A percentile compares a stretch with the other conserved stretches of the same genome.
Conservation (phyloP, 2,797 vertebrate genomes). For the Tinamus major region DNA sequence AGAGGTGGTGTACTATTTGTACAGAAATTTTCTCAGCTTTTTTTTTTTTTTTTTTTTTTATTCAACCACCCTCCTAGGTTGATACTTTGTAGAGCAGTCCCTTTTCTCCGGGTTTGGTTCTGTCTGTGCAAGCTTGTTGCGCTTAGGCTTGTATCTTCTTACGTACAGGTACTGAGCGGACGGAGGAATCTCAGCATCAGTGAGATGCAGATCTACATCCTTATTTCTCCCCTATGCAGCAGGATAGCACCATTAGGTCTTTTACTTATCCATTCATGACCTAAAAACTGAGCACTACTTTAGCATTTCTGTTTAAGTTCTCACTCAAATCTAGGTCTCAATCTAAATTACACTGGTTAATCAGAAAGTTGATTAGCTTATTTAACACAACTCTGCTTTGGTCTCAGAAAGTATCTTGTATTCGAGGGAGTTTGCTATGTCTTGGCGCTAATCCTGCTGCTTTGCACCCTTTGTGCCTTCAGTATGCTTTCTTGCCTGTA, state of each 20-base stretch:
- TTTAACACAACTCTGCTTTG: not conserved
- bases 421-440: not conserved
- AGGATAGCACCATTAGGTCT: not conserved
- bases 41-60: not conserved
- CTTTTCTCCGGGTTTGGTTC: not conserved
- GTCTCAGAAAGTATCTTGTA: not conserved
- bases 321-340: accelerated
- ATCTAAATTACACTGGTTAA: not conserved
- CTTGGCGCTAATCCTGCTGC: not conserved
- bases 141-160: not conserved
- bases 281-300: not conserved
- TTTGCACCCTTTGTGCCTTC: not conserved
- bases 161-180: not conserved
- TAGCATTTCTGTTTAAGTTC: not conserved
- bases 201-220: not conserved
- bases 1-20: not conserved
- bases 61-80: not conserved
- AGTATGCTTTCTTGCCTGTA: not conserved
- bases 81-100: not conserved
- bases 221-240: not conserved
- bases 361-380: not conserved
- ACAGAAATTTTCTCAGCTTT: not conserved
- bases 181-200: not conserved
- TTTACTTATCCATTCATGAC: not conserved
- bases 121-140: not conserved